Base-by-base conservation (phyloP, 2,797 vertebrate genomes). In the Neostethus bicornis region DNA sequence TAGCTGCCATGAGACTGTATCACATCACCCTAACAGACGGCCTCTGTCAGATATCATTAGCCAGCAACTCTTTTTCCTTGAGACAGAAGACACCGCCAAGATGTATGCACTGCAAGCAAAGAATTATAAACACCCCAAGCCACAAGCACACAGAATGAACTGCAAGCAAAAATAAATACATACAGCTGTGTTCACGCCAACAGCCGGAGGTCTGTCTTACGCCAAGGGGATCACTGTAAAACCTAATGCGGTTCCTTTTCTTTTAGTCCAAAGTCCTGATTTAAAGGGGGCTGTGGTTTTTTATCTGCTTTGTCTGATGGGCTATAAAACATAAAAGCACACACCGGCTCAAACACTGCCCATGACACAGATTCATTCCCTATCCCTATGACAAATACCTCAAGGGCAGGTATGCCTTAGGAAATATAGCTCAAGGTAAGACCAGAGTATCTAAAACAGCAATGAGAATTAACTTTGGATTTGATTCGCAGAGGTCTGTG, bases 41-140 rank as follows among this genome's bases (percentile, higher is more conserved):
- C 65, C 80, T 62, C 83, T 89, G 89, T 90, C 92, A 89, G 75
- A 84, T 76, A 60, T 77, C 82, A 87, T 93, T 91, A 91, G 84
- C 62, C 34, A 70, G 81, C 81, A 79, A 73, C 80, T 91, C 81
- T 66, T 78, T 89, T 90, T 89, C 80, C 75, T 71, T 72, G 56
- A 73, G 81, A 79, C 80, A 85, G 86, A 87, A 73, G 69, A 51
- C 65, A 67, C 52, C 10, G 47, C 65, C 45, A 70, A 79, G 81
- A 76, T 41, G 52, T 73, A 67, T 57, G 65, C 67, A 75, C 56
- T 21, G 32, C 16, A 16, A 51, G 28, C 44, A n/a, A 64, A 62
- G 29, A 63, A 35, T 60, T 50, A 50, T 51, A 67, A 29, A 59
- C 63, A 68, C 25, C 23, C 66, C 47, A 67, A 55, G 28, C 57